Conservation (phyloP, 1,140 invertebrate genomes). For the Lamellibrachia luymesi region DNA sequence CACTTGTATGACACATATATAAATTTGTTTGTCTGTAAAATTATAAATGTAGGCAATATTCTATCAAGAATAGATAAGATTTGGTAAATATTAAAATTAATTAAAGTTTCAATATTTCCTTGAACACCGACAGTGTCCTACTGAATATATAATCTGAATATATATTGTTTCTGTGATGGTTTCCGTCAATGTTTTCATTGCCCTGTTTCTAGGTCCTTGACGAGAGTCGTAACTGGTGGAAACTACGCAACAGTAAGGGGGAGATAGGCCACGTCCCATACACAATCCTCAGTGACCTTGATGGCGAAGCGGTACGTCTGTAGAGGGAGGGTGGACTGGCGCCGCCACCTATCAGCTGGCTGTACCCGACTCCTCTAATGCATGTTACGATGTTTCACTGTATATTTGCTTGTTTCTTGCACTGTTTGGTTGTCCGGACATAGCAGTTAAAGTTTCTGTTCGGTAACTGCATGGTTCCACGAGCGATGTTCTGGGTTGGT, state of each 20-base stretch:
- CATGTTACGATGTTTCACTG: neutral
- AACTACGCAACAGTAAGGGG: conserved; percentile 81
- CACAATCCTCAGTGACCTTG: conserved; percentile 79
- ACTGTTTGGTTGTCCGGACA: neutral
- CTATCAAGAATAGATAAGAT: neutral
- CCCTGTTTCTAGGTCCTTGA: conserved; percentile 74
- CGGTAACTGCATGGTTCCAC: neutral
- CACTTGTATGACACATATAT: neutral
- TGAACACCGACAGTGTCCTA: neutral
- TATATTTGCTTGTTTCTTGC: neutral
- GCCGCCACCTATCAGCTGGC: neutral
- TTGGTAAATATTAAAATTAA: no score
- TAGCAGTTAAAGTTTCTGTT: neutral
- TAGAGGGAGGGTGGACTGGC: neutral
- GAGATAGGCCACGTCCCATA: conserved; percentile 93
- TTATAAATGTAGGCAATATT: neutral
- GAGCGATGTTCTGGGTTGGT: neutral
- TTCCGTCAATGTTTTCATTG: neutral
- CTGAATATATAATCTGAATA: neutral
- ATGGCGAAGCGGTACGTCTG: conserved; percentile 18
- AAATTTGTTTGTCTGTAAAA: neutral
- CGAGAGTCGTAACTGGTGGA: conserved; percentile 97
- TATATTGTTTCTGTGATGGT: neutral
- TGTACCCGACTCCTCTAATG: neutral
- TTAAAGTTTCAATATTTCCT: neutral